phyloP scores from a whole-genome alignment of 2,113 vertebrate species.

The Semnornis frantzii region DNA sequence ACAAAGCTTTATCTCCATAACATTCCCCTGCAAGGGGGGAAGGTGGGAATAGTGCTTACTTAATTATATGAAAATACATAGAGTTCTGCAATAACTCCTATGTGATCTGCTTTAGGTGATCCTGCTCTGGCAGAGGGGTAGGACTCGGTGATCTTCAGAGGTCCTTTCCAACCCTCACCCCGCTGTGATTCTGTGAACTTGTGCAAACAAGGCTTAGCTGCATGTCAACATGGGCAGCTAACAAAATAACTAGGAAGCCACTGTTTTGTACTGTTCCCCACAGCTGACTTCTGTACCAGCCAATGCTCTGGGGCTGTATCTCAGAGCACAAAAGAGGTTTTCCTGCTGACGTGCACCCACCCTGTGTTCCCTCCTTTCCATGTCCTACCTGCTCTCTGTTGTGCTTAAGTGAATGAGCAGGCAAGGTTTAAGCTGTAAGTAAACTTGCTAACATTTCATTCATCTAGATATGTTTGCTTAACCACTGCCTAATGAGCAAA shows the following conservation, averaged over 20 bases:
- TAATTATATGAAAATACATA: not conserved
- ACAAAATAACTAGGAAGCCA: not conserved
- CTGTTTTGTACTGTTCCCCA: accelerated
- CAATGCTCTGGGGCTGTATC: not conserved
- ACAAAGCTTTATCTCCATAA: not conserved
- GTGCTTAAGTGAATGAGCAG: not conserved
- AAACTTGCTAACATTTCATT: not conserved
- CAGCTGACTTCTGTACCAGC: not conserved
- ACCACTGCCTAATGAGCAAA: not conserved
- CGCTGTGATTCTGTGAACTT: not conserved
- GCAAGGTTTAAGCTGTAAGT: not conserved
- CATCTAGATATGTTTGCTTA: not conserved
- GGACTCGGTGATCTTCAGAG: too few species aligned
- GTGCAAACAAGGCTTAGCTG: not conserved
- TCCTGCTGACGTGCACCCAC: not conserved
- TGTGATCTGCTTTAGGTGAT: too few species aligned
- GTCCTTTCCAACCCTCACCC: too few species aligned
- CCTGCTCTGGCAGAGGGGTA: too few species aligned
- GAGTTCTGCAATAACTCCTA: not conserved
- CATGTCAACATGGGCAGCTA: not conserved
- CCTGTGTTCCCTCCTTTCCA: not conserved
- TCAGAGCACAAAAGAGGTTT: not conserved
- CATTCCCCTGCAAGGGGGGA: not conserved
- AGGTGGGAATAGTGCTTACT: not conserved
- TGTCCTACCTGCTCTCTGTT: not conserved